phyloP scores from a whole-genome alignment of 2,797 vertebrate species.

The Menidia menidia region DNA sequence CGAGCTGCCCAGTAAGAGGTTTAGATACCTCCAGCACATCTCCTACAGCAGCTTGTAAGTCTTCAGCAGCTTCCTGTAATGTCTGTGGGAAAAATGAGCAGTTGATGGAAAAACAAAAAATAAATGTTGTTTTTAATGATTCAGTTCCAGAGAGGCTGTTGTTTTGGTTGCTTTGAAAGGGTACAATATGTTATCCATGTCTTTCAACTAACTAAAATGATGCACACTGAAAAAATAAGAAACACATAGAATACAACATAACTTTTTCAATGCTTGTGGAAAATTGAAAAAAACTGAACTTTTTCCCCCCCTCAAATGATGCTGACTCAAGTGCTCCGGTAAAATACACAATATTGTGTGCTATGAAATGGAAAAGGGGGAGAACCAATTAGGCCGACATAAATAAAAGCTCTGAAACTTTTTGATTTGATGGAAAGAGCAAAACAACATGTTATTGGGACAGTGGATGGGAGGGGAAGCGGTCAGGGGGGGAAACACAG shows the following conservation, averaged over 20 bases:
- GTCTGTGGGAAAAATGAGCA: conserved; percentile 36
- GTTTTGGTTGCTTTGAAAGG: background rate
- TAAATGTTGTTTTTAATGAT: background rate
- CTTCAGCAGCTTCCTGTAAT: conserved; percentile 56
- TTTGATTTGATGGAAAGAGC: conserved; percentile 10
- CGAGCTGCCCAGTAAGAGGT: conserved; percentile 56
- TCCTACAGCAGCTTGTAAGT: conserved; percentile 51
- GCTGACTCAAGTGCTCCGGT: background rate
- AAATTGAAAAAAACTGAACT: background rate
- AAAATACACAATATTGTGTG: background rate
- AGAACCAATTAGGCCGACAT: background rate
- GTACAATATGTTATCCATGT: background rate
- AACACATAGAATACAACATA: background rate
- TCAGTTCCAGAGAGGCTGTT: background rate
- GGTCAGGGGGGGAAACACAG: conserved; percentile 8
- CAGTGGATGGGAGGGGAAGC: background rate
- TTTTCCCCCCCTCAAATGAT: background rate
- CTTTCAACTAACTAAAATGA: background rate
- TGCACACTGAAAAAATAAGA: background rate
- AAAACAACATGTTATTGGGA: conserved; percentile 33
- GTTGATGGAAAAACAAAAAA: background rate
- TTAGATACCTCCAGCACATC: conserved; percentile 67
- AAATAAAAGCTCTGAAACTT: background rate
- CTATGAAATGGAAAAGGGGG: background rate
- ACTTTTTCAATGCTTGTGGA: background rate